Percentiles rank a stretch among this genome's conserved stretches.
phyloP scores from a whole-genome alignment of 2,888 invertebrate genomes.

The Artemia sp. region DNA sequence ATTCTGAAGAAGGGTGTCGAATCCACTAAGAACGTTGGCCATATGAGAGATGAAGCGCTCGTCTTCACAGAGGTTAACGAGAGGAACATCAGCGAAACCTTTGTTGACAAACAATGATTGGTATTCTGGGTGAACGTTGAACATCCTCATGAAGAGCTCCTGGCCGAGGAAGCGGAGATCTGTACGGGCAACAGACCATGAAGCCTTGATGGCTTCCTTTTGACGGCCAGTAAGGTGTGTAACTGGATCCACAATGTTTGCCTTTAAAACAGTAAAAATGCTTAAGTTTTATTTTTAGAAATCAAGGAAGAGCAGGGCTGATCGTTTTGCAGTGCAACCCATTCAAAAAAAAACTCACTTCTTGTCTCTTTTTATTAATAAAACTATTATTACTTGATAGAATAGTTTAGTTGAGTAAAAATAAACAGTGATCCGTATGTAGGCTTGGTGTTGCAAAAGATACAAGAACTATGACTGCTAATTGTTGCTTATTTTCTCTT shows the following conservation, averaged over 20 bases:
- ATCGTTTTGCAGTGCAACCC: too few species aligned
- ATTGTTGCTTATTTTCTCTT: too few species aligned
- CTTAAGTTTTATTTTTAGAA: too few species aligned
- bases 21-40: background rate
- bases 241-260: background rate
- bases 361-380: too few species aligned
- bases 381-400: too few species aligned
- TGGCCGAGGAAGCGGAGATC: slow-evolving; percentile 1
- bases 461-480: too few species aligned
- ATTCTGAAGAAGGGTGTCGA: background rate
- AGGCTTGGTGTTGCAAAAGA: too few species aligned
- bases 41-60: background rate
- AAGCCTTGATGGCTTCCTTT: background rate
- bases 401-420: too few species aligned
- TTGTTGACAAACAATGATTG: background rate
- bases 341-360: too few species aligned
- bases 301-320: too few species aligned
- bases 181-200: background rate
- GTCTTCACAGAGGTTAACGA: background rate
- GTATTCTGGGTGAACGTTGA: background rate
- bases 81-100: slow-evolving; percentile 13
- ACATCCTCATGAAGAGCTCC: background rate
- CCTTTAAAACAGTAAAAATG: background rate
- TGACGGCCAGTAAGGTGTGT: slow-evolving; percentile 9
- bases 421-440: too few species aligned